Conservation (phyloP, 2,888 invertebrate species). For the Drosophila sordidula region DNA sequence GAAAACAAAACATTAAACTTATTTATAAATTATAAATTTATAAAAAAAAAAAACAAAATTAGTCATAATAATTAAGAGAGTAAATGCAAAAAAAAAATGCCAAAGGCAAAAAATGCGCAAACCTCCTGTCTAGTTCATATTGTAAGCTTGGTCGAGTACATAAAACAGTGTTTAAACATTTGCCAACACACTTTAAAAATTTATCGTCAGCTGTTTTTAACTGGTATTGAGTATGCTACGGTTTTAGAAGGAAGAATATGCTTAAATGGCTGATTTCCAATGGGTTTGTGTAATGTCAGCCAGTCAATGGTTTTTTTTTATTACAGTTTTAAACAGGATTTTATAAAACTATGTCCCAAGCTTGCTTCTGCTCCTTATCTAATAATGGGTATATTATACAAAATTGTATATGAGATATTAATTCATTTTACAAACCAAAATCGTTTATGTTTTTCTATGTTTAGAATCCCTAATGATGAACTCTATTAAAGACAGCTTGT, state of each 20-base stretch:
- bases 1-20: slow-evolving; percentile 56
- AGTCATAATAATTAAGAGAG: slow-evolving; percentile 45
- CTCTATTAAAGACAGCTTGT: too few species aligned
- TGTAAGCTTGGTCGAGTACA: background rate
- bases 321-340: too few species aligned
- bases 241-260: background rate
- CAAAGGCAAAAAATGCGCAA: slow-evolving; percentile 8
- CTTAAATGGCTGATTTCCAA: too few species aligned
- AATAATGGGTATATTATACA: too few species aligned
- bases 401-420: too few species aligned
- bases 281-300: too few species aligned
- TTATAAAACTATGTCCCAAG: too few species aligned
- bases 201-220: background rate
- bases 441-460: too few species aligned
- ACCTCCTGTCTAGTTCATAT: slow-evolving; percentile 29
- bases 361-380: too few species aligned
- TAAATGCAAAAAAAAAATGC: slow-evolving; percentile 9
- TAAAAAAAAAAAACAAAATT: slow-evolving; percentile 48
- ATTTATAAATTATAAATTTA: slow-evolving; percentile 50
- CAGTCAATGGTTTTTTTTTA: too few species aligned
- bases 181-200: background rate
- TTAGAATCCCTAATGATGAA: too few species aligned
- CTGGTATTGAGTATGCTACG: background rate
- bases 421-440: too few species aligned
- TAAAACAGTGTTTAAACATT: background rate